Percentiles rank a stretch among this genome's conserved stretches.
phyloP scores from a whole-genome alignment of 2,113 vertebrate genomes.

The Galemys pyrenaicus region DNA sequence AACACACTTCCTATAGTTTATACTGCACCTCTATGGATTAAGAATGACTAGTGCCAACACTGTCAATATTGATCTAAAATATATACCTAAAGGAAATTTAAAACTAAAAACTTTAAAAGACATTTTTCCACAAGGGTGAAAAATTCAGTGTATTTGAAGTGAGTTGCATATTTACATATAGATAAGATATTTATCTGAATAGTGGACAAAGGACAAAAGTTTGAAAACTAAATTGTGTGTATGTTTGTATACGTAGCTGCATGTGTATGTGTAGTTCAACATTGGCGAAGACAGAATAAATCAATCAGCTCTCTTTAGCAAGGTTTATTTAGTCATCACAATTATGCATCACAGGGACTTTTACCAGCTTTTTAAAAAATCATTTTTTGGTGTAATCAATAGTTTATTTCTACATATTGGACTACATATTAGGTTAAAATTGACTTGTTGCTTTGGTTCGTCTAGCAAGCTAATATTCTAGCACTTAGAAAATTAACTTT shows the following conservation, averaged over 20 bases:
- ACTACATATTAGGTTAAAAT: background rate
- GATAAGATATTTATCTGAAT: background rate
- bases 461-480: background rate
- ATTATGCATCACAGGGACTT: background rate
- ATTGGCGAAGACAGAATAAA: background rate
- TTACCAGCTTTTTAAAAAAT: background rate
- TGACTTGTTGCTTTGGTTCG: background rate
- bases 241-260: rapidly evolving
- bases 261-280: background rate
- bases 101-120: background rate
- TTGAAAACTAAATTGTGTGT: background rate
- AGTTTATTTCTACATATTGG: background rate
- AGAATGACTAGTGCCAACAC: background rate
- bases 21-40: background rate
- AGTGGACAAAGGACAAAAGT: background rate
- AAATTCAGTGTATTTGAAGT: background rate
- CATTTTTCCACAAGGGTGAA: background rate
- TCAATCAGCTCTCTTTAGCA: background rate
- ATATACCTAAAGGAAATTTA: background rate
- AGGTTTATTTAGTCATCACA: background rate
- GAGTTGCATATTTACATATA: background rate
- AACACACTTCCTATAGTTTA: background rate
- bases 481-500: background rate
- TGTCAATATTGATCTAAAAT: background rate
- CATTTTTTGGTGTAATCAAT: background rate